Evolutionary conservation across 2,113 vertebrate species (phyloP), one percentile per base, ranked within the genome.

Genomic region (Tonatia bakeri): DNA sequence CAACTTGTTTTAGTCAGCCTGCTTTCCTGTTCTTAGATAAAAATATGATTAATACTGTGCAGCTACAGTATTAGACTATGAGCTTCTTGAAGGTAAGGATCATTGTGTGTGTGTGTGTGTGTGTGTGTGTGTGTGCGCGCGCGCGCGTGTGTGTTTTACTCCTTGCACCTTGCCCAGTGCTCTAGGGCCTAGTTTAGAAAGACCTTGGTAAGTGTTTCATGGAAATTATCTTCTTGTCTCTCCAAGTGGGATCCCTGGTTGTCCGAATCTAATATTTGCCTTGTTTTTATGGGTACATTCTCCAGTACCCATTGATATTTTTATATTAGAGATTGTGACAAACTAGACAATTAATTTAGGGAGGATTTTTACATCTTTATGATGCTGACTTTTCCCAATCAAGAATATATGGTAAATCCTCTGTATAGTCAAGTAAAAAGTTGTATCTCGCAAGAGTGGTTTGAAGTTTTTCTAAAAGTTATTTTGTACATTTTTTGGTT

Each of bases 401-500:
- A 86, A 86, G 22, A 85, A 80, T 22, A 80, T 22, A 28, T 90
- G 22, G 3, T 90, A 80, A 28, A 73, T 94, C 47, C 67, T 82
- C 50, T 82, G 20, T 54, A 45, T 81, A 52, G 16, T 43, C 43
- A 43, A 43, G 43, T 43, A 43, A 80, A 73, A 79, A 56, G 20
- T 73, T 84, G 13, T 3, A 79, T 88, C 26, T 52, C 64, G 61
- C 15, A 94, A 69, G 17, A 83, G 4, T 38, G n/a, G 91, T 94
- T 94, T 85, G 22, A 84, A 94, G 17, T 43, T 88, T 89, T 93
- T 91, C 15, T 61, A 12, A 69, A 73, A 76, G 69, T 90, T 1
- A 86, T 76, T 87, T 94, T 91, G 14, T 13, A 64, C 26, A 20
- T 87, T 80, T 92, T 94, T 94, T 38, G 24, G 16, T 93, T 43